Percentiles rank a stretch among this genome's conserved stretches.
These are phyloP conservation scores for Anarhynchus alexandrinus DNA, from an alignment of 2,113 vertebrate genomes.

Conservation along the genomic window DNA sequence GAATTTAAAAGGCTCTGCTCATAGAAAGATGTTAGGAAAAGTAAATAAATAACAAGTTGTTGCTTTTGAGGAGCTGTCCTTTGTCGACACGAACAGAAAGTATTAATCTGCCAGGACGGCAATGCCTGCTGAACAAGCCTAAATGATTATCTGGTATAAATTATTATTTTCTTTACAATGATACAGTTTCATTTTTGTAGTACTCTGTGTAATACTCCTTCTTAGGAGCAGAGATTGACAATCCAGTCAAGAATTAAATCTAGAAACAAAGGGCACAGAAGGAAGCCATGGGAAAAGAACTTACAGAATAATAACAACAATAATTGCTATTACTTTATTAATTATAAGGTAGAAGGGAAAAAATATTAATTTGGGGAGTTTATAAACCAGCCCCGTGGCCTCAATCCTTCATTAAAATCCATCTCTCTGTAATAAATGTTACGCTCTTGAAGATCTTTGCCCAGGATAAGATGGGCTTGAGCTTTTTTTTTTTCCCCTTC, in stretches of 20 bases:
- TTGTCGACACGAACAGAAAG: not conserved
- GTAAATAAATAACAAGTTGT: not conserved
- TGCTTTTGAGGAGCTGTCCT: not conserved
- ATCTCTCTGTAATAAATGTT: not conserved
- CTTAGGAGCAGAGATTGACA: not conserved
- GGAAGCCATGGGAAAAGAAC: not conserved
- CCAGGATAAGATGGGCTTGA: not conserved
- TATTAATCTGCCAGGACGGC: not conserved
- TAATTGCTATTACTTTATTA: not conserved
- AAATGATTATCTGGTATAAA: not conserved
- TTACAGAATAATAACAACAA: not conserved
- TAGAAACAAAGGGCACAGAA: not conserved
- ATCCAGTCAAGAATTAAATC: not conserved
- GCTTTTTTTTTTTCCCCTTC: not conserved
- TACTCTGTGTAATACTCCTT: not conserved
- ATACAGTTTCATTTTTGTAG: not conserved
- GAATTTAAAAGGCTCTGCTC: not conserved
- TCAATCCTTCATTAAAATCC: not conserved
- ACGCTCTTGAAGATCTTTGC: not conserved
- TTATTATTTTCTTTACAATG: not conserved
- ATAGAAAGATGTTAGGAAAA: not conserved
- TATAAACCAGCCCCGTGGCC: not conserved
- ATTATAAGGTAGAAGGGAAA: not conserved
- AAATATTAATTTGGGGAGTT: not conserved
- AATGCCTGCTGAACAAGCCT: not conserved